Base-by-base conservation (phyloP, 2,797 vertebrate genomes). In the Pseudochaenichthys georgianus region DNA sequence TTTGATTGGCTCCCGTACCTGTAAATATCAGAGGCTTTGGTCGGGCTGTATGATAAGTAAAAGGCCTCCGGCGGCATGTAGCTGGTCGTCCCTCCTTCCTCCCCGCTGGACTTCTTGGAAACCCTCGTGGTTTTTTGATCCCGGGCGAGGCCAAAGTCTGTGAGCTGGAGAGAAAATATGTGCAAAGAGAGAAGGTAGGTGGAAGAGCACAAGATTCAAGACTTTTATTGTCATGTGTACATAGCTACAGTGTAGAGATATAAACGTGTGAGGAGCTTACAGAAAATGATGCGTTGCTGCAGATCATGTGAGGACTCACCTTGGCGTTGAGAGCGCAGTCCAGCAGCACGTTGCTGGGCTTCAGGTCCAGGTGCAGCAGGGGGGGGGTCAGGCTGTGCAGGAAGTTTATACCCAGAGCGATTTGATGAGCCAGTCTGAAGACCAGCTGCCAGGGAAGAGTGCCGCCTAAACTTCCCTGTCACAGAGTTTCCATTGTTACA, bases 31-130 rank as follows among this genome's bases (percentile, higher is more conserved):
- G 85, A 93, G 50, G 94, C 90, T 43, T 4, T 23, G 0, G 66
- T 72, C 0, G 94, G 91, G 2, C 16, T 74, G 81, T 93, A 95
- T 0, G 58, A 50, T 1, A 82, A 0, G 0, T 12, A 0, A 59
- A 95, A 94, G 0, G 95, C 93, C 77, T 95, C 95, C 0, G 95
- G 95, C 0, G 95, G 94, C 94, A 95, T 95, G 83, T 94, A 95
- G 75, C 71, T 90, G n/a, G 85, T 63, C 0, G 94, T 95, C 0
- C 95, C 95, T 0, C 77, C 92, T 43, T 86, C 88, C 0, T 83
- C 83, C 0, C 60, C 48, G 0, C 21, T 57, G 13, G 61, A 1
- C 23, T 50, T 80, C 31, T 47, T 74, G 23, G 71, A 70, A 41
- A 0, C 1, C 5, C 41, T 77, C 0, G 87, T 0, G 16, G 87